Evolutionary conservation across 2,113 vertebrate species (phyloP), one percentile per base, ranked within the genome.

Genomic region (Suncus etruscus): DNA sequence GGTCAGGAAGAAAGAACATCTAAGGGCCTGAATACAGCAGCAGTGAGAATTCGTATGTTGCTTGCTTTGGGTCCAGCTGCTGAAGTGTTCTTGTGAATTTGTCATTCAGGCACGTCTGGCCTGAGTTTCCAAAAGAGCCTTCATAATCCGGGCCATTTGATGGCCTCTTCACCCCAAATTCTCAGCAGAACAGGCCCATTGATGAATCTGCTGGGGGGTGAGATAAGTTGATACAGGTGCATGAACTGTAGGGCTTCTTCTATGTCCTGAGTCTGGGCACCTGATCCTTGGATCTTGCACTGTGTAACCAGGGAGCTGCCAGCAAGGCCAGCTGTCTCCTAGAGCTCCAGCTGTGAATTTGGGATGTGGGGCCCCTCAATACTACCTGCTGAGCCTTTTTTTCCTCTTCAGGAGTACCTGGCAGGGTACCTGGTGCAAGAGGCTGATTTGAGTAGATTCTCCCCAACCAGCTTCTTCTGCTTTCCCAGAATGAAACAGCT

Each of bases 401-500:
- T 0, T 68, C 32, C 24, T 50, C n/a, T 16, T 1, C 15, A 48
- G 85, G 75, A 82, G 65, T 1, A 2, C 76, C 48, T 85, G 39
- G 50, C 48, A 12, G 32, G 27, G 18, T 0, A 0, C 75, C 66
- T 39, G 54, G 8, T 18, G 11, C 27, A 63, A 29, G 76, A 25
- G 58, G 1, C 85, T 58, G 29, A 5, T 47, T 45, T 5, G n/a
- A 83, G 61, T 1, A 1, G 18, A 11, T 47, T 29, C 18, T 22
- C 72, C 91, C 10, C 85, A n/a, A 27, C 58, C 63, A 54, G 25
- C 68, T 1, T 25, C 29, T 31, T 65, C 29, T 83, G 68, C 80
- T 76, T 91, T 61, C 51, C 65, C 92, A 31, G 31, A 94, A 69
- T 31, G 51, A 68, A 90, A 83, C 24, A 48, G 75, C 69, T 45